Conservation (phyloP, 2,888 invertebrate species). For the Pinctada fucata region DNA sequence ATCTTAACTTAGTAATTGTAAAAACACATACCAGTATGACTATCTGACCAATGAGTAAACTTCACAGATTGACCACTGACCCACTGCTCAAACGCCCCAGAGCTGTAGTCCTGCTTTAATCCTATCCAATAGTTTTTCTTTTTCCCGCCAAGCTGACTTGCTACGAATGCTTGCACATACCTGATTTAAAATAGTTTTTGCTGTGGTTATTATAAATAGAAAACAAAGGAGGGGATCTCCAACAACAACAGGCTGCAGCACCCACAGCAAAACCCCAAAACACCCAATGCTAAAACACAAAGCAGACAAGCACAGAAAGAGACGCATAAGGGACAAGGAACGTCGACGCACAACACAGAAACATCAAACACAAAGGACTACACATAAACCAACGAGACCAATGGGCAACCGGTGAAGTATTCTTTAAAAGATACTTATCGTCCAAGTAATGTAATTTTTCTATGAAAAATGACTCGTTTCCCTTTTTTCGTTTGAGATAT, state of each 20-base stretch:
- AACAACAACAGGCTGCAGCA: no score
- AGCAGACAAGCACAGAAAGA: no score
- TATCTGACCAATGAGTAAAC: constrained; percentile 62
- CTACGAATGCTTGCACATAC: constrained; percentile 59
- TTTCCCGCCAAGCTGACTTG: constrained; percentile 54
- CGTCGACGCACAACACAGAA: no score
- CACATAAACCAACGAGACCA: no score
- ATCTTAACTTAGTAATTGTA: no score
- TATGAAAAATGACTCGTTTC: neutral
- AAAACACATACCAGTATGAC: constrained; percentile 59
- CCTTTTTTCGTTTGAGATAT: neutral
- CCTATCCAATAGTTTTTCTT: constrained; percentile 63
- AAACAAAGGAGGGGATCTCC: no score
- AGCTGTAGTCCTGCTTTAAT: constrained; percentile 42
- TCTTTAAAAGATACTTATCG: neutral
- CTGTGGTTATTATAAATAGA: neutral
- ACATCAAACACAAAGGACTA: no score
- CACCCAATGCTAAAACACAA: no score
- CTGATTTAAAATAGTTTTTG: constrained; percentile 42
- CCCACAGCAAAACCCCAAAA: no score
- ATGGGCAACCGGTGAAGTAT: neutral
- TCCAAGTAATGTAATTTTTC: neutral
- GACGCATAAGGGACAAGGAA: no score
- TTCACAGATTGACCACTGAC: constrained; percentile 45
- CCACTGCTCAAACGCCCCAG: constrained; percentile 48